A percentile compares a stretch with the other conserved stretches of the same genome.
These are phyloP conservation scores for Paratrypauchen microcephalus DNA, from an alignment of 2,797 vertebrate species.

Conservation along the genomic window DNA sequence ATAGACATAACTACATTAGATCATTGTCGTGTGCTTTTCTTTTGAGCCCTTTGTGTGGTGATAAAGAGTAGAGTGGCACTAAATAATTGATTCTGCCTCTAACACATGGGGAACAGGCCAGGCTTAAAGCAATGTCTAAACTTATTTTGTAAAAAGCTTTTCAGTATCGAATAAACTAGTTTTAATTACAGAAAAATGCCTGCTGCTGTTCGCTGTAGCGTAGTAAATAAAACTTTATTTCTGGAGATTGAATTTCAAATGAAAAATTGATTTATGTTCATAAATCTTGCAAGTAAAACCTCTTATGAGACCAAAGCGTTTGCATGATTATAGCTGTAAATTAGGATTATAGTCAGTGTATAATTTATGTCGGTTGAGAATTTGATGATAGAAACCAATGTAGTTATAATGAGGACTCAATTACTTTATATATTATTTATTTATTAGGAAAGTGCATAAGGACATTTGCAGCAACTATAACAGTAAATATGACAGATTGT, in stretches of 20 bases:
- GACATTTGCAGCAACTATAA: neutral
- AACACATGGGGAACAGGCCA: conserved; percentile 43
- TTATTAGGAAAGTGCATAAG: neutral
- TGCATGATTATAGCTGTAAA: neutral
- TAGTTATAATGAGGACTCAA: neutral
- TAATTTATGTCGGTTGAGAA: conserved; percentile 20
- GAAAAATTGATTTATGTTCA: conserved; percentile 10
- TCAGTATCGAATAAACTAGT: conserved; percentile 5
- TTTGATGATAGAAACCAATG: neutral
- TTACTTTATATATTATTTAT: neutral
- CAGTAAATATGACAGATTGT: neutral
- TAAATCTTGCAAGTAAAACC: conserved; percentile 20
- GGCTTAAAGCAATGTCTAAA: conserved; percentile 13
- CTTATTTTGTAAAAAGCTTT: conserved; percentile 9
- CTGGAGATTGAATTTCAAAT: neutral
- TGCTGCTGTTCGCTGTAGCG: neutral
- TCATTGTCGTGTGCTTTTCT: conserved; percentile 1
- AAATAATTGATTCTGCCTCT: conserved; percentile 66
- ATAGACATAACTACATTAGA: neutral
- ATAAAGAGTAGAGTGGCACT: conserved; percentile 56
- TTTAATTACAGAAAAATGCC: conserved; percentile 19
- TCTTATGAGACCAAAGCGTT: neutral
- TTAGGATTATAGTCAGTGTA: neutral
- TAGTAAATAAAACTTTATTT: neutral
- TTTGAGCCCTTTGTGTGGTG: conserved; percentile 32